These are phyloP conservation scores for Noctua pronuba DNA, from an alignment of 2,888 invertebrate species.

Conservation along the genomic window DNA sequence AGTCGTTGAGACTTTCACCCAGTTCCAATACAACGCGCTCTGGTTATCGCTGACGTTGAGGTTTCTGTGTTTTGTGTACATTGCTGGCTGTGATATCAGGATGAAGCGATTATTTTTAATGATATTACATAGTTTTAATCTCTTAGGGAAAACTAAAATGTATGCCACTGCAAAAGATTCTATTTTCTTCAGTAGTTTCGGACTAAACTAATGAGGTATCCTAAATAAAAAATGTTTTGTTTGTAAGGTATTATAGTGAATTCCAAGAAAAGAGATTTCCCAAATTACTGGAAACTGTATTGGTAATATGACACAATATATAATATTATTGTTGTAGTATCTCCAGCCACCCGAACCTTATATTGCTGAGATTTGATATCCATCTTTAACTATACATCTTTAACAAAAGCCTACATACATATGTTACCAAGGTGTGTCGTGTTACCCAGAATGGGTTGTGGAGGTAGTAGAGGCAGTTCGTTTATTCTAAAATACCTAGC, in stretches of 20 bases:
- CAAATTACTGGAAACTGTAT: not conserved
- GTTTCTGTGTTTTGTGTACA: constrained; percentile 42
- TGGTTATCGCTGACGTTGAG: constrained; percentile 45
- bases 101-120: not conserved
- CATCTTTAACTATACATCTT: not conserved
- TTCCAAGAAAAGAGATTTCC: too few species aligned
- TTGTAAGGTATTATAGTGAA: too few species aligned
- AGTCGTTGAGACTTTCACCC: constrained; percentile 63
- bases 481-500: not conserved
- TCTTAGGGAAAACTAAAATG: not conserved
- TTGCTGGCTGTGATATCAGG: constrained; percentile 37
- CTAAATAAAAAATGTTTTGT: too few species aligned
- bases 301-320: too few species aligned
- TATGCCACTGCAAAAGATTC: not conserved
- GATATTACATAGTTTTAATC: not conserved
- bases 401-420: not conserved
- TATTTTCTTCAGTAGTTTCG: too few species aligned
- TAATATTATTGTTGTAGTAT: not conserved
- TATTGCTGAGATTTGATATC: not conserved
- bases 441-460: too few species aligned
- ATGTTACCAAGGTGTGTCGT: too few species aligned
- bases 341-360: not conserved
- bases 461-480: not conserved
- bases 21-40: constrained; percentile 51
- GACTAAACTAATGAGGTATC: not conserved